A percentile compares a stretch with the other conserved stretches of the same genome.
phyloP scores from a whole-genome alignment of 1,140 invertebrate genomes.

The Zaprionus camerounensis region DNA sequence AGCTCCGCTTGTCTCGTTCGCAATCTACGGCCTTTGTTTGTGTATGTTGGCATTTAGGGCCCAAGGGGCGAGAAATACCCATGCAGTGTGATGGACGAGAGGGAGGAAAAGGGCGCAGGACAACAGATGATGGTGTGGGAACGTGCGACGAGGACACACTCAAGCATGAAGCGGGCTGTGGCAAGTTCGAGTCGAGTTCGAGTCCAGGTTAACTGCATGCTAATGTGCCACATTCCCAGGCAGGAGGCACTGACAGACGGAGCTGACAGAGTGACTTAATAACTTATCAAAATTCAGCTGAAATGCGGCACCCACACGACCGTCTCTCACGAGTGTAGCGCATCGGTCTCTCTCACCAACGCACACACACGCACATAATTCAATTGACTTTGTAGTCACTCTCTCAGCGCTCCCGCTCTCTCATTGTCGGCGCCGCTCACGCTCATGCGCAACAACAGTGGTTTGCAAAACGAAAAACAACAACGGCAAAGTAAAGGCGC shows the following conservation, averaged over 20 bases:
- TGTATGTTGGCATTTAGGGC: slow-evolving; percentile 62
- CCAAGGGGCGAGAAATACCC: slow-evolving; percentile 20
- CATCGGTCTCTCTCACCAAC: slow-evolving; percentile 14
- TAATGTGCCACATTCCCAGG: slow-evolving; percentile 61
- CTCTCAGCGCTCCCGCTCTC: slow-evolving; percentile 20
- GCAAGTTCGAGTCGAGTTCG: slow-evolving; percentile 44
- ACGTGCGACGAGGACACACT: slow-evolving; percentile 66
- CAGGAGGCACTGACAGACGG: slow-evolving; percentile 1
- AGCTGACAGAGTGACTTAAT: slow-evolving; percentile 38
- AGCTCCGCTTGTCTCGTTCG: slow-evolving; percentile 45
- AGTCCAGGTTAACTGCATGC: slow-evolving; percentile 47
- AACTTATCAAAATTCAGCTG: slow-evolving; percentile 40
- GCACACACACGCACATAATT: slow-evolving; percentile 3
- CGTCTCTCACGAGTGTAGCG: slow-evolving; percentile 31
- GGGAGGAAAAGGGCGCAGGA: slow-evolving; percentile 34
- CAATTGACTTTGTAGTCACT: slow-evolving; percentile 7
- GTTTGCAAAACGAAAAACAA: slow-evolving; percentile 49
- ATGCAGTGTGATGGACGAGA: neutral
- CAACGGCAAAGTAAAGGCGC: slow-evolving; percentile 21
- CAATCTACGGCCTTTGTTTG: slow-evolving; percentile 65
- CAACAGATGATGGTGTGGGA: slow-evolving; percentile 69
- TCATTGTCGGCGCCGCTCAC: slow-evolving; percentile 30
- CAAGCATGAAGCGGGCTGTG: slow-evolving; percentile 71
- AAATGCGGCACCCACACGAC: slow-evolving; percentile 33
- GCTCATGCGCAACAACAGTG: slow-evolving; percentile 67